Evolutionary conservation across 1,140 invertebrate species (phyloP).

Genomic region (Bilobella aurantiaca): DNA sequence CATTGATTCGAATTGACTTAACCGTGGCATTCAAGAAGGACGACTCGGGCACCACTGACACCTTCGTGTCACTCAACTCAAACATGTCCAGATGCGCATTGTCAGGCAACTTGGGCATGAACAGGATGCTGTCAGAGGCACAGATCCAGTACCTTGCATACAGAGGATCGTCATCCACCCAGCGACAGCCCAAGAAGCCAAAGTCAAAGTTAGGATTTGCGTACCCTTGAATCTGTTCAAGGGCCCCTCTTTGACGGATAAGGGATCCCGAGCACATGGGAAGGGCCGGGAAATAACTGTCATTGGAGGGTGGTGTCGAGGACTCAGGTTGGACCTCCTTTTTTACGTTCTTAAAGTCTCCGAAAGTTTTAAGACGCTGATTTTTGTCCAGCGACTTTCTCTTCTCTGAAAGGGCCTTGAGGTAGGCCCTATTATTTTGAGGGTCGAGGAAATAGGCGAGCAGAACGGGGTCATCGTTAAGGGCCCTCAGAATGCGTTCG

Average conservation of each 20-base stretch:
- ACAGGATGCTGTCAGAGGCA: neutral
- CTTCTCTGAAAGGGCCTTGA: neutral
- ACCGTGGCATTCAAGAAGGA: slow-evolving; percentile 3
- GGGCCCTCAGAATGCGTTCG: neutral
- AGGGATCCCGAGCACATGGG: neutral
- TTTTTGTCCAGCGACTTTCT: no score
- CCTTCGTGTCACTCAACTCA: slow-evolving; percentile 8
- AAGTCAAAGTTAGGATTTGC: no score
- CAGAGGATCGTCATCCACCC: neutral
- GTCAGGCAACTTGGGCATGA: neutral
- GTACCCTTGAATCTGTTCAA: no score
- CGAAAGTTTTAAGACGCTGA: no score
- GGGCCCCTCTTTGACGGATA: no score
- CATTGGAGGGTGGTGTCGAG: neutral
- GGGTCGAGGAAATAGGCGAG: neutral
- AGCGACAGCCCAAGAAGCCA: no score
- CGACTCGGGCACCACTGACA: neutral
- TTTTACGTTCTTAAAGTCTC: no score
- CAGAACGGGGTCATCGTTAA: neutral
- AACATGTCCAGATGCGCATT: slow-evolving; percentile 8
- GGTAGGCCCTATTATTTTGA: neutral
- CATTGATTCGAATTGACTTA: neutral
- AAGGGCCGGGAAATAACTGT: neutral
- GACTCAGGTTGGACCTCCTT: neutral
- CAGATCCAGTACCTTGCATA: neutral